Conservation (phyloP, 2,888 invertebrate genomes). For the Aspidiotus destructor region DNA sequence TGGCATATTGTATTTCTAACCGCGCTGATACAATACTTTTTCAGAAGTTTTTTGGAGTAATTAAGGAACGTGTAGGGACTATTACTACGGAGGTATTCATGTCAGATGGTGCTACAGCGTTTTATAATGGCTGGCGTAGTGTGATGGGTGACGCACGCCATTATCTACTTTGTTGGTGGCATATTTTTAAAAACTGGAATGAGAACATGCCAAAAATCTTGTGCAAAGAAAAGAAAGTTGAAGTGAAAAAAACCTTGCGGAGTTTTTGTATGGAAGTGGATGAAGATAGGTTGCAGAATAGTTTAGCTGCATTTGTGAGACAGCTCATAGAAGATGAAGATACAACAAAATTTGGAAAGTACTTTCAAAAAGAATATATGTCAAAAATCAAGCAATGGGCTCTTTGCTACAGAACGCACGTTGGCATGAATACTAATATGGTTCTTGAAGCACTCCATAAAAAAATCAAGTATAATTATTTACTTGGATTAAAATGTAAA, state of each 20-base stretch:
- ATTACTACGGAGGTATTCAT: background rate
- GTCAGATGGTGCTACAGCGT: background rate
- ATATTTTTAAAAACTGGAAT: background rate
- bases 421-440: background rate
- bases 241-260: background rate
- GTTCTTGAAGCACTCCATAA: background rate
- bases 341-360: background rate
- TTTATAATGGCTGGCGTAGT: background rate
- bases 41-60: background rate
- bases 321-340: background rate
- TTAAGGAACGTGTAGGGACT: background rate
- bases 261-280: background rate
- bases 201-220: background rate
- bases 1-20: constrained; percentile 9
- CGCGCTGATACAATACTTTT: background rate
- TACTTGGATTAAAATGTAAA: background rate
- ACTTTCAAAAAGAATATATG: background rate
- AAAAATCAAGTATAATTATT: background rate
- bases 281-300: background rate
- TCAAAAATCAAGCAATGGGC: background rate
- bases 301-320: background rate
- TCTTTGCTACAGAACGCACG: background rate
- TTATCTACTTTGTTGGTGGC: background rate
- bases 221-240: background rate
- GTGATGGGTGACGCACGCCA: background rate